Conservation (phyloP, 1,140 invertebrate genomes). For the Drosophila virilis region DNA sequence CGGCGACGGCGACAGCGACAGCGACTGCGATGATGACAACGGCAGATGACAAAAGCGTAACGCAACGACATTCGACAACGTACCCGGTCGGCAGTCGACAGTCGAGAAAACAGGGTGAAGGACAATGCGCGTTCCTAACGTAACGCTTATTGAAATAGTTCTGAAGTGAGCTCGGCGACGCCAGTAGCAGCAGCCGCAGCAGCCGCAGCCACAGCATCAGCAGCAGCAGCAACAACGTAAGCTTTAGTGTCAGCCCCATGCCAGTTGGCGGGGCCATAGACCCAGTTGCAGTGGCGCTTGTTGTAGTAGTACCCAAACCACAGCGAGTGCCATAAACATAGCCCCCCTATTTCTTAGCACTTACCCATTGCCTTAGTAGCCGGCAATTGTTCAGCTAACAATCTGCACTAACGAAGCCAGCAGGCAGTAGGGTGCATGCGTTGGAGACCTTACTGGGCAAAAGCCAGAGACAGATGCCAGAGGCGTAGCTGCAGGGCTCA, state of each 20-base stretch:
- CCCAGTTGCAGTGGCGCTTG: conserved; percentile 14
- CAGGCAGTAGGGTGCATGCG: neutral
- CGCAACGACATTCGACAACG: conserved; percentile 34
- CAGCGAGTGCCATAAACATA: neutral
- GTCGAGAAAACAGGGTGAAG: conserved; percentile 75
- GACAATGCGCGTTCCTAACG: conserved; percentile 70
- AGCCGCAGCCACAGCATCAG: conserved; percentile 38
- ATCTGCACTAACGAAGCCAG: conserved; percentile 39
- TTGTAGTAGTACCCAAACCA: conserved; percentile 8
- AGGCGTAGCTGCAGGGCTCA: conserved; percentile 12
- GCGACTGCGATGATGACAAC: conserved; percentile 9
- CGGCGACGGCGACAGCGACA: neutral
- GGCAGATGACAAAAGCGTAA: conserved; percentile 38
- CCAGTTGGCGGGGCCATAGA: conserved; percentile 32
- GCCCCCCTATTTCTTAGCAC: neutral
- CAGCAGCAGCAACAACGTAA: conserved; percentile 31
- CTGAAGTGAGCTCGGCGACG: conserved; percentile 75
- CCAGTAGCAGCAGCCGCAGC: conserved; percentile 40
- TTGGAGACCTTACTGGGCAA: neutral
- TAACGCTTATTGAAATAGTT: conserved; percentile 82
- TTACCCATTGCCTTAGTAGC: conserved; percentile 7
- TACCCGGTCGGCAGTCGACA: conserved; percentile 24
- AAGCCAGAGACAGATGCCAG: neutral
- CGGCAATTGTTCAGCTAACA: conserved; percentile 43
- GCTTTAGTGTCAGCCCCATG: conserved; percentile 4